Evolutionary conservation across 2,797 vertebrate genomes (phyloP).

Genomic region (Masticophis lateralis): DNA sequence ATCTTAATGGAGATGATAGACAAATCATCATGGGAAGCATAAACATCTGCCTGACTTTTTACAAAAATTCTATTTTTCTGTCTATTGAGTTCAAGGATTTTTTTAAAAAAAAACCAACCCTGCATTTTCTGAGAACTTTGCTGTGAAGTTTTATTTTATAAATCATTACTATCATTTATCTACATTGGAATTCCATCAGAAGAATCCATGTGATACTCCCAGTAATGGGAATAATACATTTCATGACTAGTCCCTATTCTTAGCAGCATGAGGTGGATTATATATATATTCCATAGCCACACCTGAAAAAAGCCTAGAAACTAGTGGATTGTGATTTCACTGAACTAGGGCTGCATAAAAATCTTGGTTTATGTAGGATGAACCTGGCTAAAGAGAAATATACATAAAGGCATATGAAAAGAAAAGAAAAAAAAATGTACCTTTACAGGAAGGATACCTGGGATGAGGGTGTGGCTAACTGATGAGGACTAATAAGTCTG

Average conservation of each 20-base stretch:
- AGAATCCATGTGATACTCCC: neutral
- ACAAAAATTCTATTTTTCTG: neutral
- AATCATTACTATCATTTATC: neutral
- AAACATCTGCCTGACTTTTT: neutral
- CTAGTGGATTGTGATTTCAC: too few species aligned
- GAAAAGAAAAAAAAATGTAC: too few species aligned
- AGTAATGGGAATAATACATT: neutral
- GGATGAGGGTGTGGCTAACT: too few species aligned
- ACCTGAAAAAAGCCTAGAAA: too few species aligned
- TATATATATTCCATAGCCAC: too few species aligned
- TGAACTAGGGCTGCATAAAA: too few species aligned
- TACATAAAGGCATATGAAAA: too few species aligned
- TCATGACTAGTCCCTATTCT: neutral
- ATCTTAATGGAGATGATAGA: neutral
- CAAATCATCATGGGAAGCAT: too few species aligned
- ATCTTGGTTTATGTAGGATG: too few species aligned
- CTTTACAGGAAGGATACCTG: too few species aligned
- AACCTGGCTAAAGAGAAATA: too few species aligned
- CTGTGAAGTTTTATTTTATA: neutral
- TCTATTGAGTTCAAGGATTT: neutral
- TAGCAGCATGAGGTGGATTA: neutral
- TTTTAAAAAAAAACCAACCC: neutral
- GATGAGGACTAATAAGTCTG: too few species aligned
- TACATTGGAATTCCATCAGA: neutral
- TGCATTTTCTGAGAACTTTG: neutral